Evolutionary conservation across 1,140 invertebrate genomes (phyloP), one percentile per base, ranked within the genome.

Genomic region (Penaeus japonicus): DNA sequence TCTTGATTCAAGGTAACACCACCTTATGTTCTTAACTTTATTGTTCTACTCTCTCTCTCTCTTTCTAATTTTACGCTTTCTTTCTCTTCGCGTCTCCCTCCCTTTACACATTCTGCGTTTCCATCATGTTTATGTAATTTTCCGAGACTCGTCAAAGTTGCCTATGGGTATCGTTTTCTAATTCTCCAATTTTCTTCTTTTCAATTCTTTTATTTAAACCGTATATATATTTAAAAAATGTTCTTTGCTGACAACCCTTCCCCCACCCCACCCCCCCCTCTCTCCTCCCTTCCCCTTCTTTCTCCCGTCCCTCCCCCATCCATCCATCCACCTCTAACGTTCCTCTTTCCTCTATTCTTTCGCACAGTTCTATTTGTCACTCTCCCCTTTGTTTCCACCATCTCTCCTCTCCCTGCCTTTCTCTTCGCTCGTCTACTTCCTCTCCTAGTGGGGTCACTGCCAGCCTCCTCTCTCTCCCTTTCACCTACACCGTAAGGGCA

Each of bases 11-110:
- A 7, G 39, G 12, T 7, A 39, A 10, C 1, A 39, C 39, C 39
- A 7, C 39, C 12, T 39, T 39, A 39, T 1, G 39, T 10, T 39
- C 39, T 39, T n/a, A n/a, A n/a, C n/a, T n/a, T n/a, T n/a, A n/a
- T n/a, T n/a, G n/a, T n/a, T n/a, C n/a, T n/a, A n/a, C 65, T 73
- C 65, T 73, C 65, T 73, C 65, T 73, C 65, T 73, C n/a, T 73
- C 65, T 73, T 32, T 2, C 1, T 30, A 24, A 30, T 73, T 73
- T 65, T 20, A 12, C 30, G 2, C 62, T 0, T 7, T 22, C 5
- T 65, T 65, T 27, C 62, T 15, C 62, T n/a, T 39, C 4, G 39
- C 12, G 4, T 39, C 39, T 4, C 39, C 39, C 4, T 1, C 12
- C 12, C 39, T 39, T 10, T 4, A 39, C 65, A 30, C 65, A 30